Percentiles rank a stretch among this genome's conserved stretches.
phyloP scores from a whole-genome alignment of 2,888 invertebrate species.

The Eupelmus urozonus region DNA sequence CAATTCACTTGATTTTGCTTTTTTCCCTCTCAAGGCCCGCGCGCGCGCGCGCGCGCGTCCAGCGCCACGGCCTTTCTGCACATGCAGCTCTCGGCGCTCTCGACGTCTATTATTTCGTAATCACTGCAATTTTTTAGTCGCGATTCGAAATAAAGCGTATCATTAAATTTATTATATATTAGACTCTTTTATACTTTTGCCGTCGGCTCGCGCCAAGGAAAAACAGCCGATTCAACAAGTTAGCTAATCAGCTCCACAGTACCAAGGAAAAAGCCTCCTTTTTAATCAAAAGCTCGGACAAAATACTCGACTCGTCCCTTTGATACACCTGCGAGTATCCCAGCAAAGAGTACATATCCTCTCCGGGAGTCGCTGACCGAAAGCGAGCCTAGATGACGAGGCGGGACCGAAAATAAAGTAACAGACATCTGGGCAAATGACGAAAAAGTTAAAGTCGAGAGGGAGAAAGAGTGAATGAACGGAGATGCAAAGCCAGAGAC shows the following conservation, averaged over 20 bases:
- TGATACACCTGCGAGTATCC: too few relatives aligned
- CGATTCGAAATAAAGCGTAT: slow-evolving; percentile 52
- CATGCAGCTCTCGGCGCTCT: slow-evolving; percentile 5
- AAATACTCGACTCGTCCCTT: too few relatives aligned
- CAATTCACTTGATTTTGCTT: background rate
- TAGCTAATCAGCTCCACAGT: slow-evolving; percentile 37
- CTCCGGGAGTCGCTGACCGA: too few relatives aligned
- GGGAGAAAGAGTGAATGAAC: too few relatives aligned
- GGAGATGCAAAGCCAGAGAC: too few relatives aligned
- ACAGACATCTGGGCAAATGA: too few relatives aligned
- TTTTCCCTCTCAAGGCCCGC: slow-evolving; percentile 16
- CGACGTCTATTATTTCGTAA: slow-evolving; percentile 48
- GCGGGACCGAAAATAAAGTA: too few relatives aligned
- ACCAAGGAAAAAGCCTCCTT: too few relatives aligned
- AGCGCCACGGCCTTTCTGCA: background rate
- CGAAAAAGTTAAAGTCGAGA: too few relatives aligned
- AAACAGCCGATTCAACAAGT: slow-evolving; percentile 42
- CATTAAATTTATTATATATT: slow-evolving; percentile 55
- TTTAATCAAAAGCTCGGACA: too few relatives aligned
- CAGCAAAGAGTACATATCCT: too few relatives aligned
- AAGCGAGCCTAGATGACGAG: too few relatives aligned
- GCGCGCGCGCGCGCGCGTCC: background rate
- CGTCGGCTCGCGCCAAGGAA: slow-evolving; percentile 36
- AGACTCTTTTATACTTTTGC: slow-evolving; percentile 13
- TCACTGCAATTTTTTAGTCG: slow-evolving; percentile 45